These are phyloP conservation scores for Drosophila anomelani DNA, from an alignment of 2,888 invertebrate species.

Conservation along the genomic window DNA sequence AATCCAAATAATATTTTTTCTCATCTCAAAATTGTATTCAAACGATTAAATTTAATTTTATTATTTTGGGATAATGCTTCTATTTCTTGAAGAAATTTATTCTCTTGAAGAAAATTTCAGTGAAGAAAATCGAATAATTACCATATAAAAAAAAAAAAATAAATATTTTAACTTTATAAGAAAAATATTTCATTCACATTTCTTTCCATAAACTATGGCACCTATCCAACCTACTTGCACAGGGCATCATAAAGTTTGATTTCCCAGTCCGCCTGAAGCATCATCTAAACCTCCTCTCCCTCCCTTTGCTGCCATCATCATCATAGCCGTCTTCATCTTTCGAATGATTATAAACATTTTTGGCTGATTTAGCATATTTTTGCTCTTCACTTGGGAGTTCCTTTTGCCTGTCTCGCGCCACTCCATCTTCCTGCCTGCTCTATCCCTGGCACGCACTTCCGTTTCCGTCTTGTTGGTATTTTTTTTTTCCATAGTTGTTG, in stretches of 20 bases:
- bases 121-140: too few species aligned
- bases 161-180: not conserved
- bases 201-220: not conserved
- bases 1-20: too few species aligned
- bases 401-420: slow-evolving; percentile 15
- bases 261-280: not conserved
- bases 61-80: too few species aligned
- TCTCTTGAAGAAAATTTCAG: too few species aligned
- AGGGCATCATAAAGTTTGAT: slow-evolving; percentile 12
- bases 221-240: not conserved
- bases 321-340: slow-evolving; percentile 38
- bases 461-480: slow-evolving; percentile 64
- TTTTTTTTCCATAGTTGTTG: slow-evolving; percentile 51
- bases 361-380: slow-evolving; percentile 79
- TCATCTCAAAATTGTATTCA: too few species aligned
- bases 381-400: slow-evolving; percentile 20
- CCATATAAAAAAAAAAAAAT: too few species aligned
- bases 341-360: slow-evolving; percentile 77
- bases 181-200: not conserved
- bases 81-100: too few species aligned
- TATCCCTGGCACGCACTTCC: slow-evolving; percentile 72
- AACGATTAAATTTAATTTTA: too few species aligned
- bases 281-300: not conserved
- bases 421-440: slow-evolving; percentile 15
- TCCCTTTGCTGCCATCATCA: slow-evolving; percentile 27